Evolutionary conservation across 2,113 vertebrate genomes (phyloP), one percentile per base, ranked within the genome.

Genomic region (Tursiops truncatus): DNA sequence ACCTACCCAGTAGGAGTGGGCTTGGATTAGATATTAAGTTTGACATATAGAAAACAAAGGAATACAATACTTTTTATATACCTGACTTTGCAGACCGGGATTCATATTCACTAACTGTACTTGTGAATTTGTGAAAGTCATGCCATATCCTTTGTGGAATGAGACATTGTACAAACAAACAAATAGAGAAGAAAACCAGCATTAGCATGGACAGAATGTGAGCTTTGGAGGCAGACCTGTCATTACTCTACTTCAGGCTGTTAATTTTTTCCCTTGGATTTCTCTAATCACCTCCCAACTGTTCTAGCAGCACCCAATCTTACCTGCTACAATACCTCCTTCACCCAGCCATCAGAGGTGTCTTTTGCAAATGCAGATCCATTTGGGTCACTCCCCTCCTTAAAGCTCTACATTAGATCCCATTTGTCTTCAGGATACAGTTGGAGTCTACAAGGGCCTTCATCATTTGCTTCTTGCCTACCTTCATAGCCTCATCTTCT

Each of bases 1-100:
- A 65, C 33, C 50, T 58, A 60, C 36, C 47, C 31, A 70, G 28
- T 20, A 53, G 8, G 36, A 73, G 31, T 33, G 0, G 13, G 36
- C 36, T 62, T 65, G 11, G 65, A 44, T 84, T 88, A 67, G 4
- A 96, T 86, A 76, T 58, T 83, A 94, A 96, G 28, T 33, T 17
- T 79, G 63, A 90, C 31, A 60, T 91, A n/a, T 10, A 71, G 79
- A 77, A 93, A 79, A 87, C 21, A 71, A 89, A 92, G 62, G 86
- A 71, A 90, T 83, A 82, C 67, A 71, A 90, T 83, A 82, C 77
- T 90, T 56, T 10, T 70, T 47, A 15, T 31, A 21, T 36, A 68
- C 15, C 21, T 93, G 14, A 33, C 62, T 56, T 74, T 74, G 36
- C 13, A 84, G 71, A 89, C 4, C 53, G 33, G 31, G 47, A 71